Percentiles rank a stretch among this genome's conserved stretches.
Conservation (phyloP, 2,888 invertebrate genomes). For the Graphium colonna region DNA sequence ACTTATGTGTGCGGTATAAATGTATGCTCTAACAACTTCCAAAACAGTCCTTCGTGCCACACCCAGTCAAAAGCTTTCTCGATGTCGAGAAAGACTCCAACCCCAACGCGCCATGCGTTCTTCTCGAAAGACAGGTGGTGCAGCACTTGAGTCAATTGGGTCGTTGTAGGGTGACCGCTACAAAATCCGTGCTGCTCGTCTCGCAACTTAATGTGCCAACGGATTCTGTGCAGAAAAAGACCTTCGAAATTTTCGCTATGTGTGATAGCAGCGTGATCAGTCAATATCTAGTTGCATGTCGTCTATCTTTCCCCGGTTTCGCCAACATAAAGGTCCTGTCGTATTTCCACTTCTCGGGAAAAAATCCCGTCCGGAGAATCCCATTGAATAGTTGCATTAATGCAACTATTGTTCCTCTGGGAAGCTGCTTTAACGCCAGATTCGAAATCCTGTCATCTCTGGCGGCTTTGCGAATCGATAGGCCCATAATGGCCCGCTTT, state of each 20-base stretch:
- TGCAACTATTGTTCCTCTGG: conserved; percentile 33
- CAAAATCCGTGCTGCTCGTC: conserved; percentile 32
- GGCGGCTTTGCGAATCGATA: no score
- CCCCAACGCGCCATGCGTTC: conserved; percentile 25
- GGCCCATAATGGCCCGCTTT: no score
- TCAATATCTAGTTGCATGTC: conserved; percentile 31
- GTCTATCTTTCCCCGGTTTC: no score
- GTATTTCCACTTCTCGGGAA: no score
- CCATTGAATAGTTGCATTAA: no score
- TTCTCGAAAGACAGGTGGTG: conserved; percentile 23
- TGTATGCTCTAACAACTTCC: conserved; percentile 26
- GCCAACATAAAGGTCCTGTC: not conserved
- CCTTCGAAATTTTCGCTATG: no score
- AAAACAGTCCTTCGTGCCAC: conserved; percentile 37
- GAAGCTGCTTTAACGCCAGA: no score
- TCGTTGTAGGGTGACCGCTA: conserved; percentile 31
- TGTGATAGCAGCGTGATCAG: no score
- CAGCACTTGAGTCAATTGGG: conserved; percentile 34
- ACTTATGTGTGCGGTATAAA: not conserved
- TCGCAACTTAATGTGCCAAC: conserved; percentile 9
- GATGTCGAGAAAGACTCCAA: conserved; percentile 35
- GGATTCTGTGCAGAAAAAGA: conserved; percentile 17
- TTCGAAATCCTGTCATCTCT: no score
- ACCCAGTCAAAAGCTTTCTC: conserved; percentile 39
- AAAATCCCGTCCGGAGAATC: no score